Percentiles rank a stretch among this genome's conserved stretches.
Conservation (phyloP, 2,797 vertebrate genomes). For the Mallotus villosus region DNA sequence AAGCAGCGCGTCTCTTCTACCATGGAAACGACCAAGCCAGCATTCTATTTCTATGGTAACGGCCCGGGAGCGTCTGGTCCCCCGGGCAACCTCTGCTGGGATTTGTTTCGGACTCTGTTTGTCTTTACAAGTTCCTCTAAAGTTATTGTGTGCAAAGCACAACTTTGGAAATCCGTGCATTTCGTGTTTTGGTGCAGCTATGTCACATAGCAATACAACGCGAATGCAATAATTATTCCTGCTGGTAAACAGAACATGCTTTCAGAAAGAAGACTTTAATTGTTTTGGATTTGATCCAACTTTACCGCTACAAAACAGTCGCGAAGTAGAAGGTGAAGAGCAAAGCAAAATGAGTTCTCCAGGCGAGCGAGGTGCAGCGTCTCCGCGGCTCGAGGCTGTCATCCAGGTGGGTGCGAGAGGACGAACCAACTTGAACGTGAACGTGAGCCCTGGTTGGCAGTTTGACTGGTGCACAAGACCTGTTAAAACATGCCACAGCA, state of each 20-base stretch:
- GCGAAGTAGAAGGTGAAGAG: not conserved
- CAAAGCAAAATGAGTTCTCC: constrained; percentile 57
- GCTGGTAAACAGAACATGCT: not conserved
- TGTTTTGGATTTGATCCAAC: not conserved
- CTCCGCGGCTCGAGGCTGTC: constrained; percentile 72
- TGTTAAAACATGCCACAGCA: too few species aligned
- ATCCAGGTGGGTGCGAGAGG: constrained; percentile 71
- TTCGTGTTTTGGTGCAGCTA: not conserved
- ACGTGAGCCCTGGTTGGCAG: too few species aligned
- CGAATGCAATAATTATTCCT: not conserved
- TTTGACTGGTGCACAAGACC: too few species aligned
- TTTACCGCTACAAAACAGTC: not conserved
- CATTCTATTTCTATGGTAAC: constrained; percentile 61
- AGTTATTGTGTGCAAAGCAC: constrained; percentile 20
- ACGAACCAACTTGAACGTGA: not conserved
- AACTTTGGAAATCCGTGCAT: constrained; percentile 14
- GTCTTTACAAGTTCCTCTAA: constrained; percentile 28
- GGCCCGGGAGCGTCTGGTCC: constrained; percentile 52
- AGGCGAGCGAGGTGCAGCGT: constrained; percentile 44
- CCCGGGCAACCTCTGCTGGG: constrained; percentile 52
- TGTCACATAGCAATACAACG: not conserved
- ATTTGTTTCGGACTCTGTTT: constrained; percentile 14
- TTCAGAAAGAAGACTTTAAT: too few species aligned
- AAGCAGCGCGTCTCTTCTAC: constrained; percentile 40
- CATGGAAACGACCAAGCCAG: constrained; percentile 58